phyloP scores from a whole-genome alignment of 2,888 invertebrate genomes.

The Tipula unca region DNA sequence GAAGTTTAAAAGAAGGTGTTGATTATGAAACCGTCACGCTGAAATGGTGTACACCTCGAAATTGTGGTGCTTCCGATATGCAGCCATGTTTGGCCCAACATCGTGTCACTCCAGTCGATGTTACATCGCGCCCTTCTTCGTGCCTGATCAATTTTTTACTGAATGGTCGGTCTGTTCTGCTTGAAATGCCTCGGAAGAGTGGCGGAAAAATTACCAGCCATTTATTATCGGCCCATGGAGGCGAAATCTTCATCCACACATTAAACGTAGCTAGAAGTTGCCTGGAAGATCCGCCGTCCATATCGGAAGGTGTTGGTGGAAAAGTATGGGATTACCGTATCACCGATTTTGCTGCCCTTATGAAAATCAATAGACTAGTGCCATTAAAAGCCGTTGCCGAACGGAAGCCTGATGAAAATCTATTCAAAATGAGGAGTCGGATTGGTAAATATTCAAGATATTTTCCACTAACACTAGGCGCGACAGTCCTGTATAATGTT shows the following conservation, averaged over 20 bases:
- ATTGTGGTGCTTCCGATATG: conserved; percentile 67
- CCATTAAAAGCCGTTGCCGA: conserved; percentile 52
- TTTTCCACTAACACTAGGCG: conserved; percentile 82
- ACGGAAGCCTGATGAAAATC: conserved; percentile 33
- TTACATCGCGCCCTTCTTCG: conserved; percentile 92
- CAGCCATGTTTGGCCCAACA: conserved; percentile 79
- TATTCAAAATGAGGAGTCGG: conserved; percentile 57
- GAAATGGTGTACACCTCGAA: conserved; percentile 96
- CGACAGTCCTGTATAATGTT: conserved; percentile 79
- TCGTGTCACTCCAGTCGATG: conserved; percentile 91
- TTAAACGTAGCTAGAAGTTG: conserved; percentile 76
- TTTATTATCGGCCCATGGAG: conserved; percentile 86
- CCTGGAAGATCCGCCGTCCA: conserved; percentile 90
- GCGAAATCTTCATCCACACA: conserved; percentile 92
- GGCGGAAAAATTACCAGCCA: conserved; percentile 87
- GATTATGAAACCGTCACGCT: conserved; percentile 76
- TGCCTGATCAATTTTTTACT: conserved; percentile 96
- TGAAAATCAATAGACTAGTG: conserved; percentile 72
- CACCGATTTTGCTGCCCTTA: conserved; percentile 79
- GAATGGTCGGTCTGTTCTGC: conserved; percentile 83
- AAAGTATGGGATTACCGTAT: conserved; percentile 80
- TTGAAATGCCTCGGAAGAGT: conserved; percentile 80
- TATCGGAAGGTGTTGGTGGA: conserved; percentile 91
- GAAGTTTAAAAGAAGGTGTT: conserved; percentile 61
- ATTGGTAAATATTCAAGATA: conserved; percentile 74